These are phyloP conservation scores for Serripes groenlandicus DNA, from an alignment of 2,888 invertebrate genomes.

Conservation along the genomic window DNA sequence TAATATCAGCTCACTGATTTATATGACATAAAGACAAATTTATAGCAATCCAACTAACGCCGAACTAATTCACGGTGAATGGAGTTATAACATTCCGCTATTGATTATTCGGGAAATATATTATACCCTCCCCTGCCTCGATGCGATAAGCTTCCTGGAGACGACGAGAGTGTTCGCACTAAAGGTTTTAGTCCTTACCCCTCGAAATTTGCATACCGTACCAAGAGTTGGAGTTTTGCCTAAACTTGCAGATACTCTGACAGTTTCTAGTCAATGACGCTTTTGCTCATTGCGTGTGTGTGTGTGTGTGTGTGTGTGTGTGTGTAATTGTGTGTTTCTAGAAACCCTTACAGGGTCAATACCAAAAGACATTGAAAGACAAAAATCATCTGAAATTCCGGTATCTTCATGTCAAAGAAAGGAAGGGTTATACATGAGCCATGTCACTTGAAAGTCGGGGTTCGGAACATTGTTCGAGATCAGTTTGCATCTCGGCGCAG, in stretches of 20 bases:
- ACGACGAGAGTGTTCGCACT: slow-evolving; percentile 55
- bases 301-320: slow-evolving; percentile 22
- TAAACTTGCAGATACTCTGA: too few relatives aligned
- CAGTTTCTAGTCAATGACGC: too few relatives aligned
- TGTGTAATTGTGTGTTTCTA: slow-evolving; percentile 8
- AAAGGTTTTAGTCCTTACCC: slow-evolving; percentile 33
- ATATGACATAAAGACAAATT: slow-evolving; percentile 64
- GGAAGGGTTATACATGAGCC: too few relatives aligned
- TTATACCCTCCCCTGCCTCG: slow-evolving; percentile 64
- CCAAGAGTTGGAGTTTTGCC: too few relatives aligned
- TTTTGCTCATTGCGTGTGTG: slow-evolving; percentile 26
- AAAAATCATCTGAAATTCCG: too few relatives aligned
- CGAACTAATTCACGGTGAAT: slow-evolving; percentile 52
- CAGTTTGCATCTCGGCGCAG: too few relatives aligned
- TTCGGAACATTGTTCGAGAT: too few relatives aligned
- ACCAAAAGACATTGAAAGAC: too few relatives aligned
- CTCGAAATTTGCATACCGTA: neutral
- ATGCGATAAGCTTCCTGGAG: slow-evolving; percentile 65
- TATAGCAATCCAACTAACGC: slow-evolving; percentile 55
- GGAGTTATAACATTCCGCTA: slow-evolving; percentile 49
- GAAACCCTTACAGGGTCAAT: too few relatives aligned
- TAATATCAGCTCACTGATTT: slow-evolving; percentile 47
- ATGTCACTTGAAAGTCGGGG: too few relatives aligned
- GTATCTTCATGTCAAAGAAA: too few relatives aligned
- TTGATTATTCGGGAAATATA: slow-evolving; percentile 56